Evolutionary conservation across 1,140 invertebrate genomes (phyloP).

Genomic region (Drosophila kepulauana): DNA sequence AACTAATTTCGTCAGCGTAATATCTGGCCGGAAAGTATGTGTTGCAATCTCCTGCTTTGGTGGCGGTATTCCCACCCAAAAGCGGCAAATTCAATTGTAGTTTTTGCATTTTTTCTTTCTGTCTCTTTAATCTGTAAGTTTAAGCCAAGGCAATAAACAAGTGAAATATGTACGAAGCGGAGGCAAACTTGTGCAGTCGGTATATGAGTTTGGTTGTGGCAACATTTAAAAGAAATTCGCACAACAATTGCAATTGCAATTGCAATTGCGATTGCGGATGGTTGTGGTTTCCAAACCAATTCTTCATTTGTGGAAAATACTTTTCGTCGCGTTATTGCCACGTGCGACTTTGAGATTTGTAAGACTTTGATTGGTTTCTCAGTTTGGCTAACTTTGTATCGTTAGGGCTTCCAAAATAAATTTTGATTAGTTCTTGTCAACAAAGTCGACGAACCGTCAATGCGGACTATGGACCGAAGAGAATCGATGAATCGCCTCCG

Average conservation of each 20-base stretch:
- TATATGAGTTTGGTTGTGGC: slow-evolving; percentile 34
- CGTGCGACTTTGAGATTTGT: not conserved
- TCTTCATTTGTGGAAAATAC: slow-evolving; percentile 33
- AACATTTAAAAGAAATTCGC: slow-evolving; percentile 76
- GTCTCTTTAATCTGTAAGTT: slow-evolving; percentile 38
- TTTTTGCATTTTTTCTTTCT: slow-evolving; percentile 26
- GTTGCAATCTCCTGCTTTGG: slow-evolving; percentile 5
- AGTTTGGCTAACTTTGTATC: not conserved
- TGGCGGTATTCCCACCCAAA: slow-evolving; percentile 26
- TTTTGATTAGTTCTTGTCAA: too few relatives aligned
- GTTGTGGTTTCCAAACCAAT: slow-evolving; percentile 30
- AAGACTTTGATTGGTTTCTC: too few relatives aligned
- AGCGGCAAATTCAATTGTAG: too few relatives aligned
- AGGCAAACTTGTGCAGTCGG: slow-evolving; percentile 20
- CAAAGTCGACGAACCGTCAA: slow-evolving; percentile 44
- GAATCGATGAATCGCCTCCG: slow-evolving; percentile 56
- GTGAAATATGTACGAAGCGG: slow-evolving; percentile 39
- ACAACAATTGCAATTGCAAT: slow-evolving; percentile 56
- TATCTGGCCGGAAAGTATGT: slow-evolving; percentile 3
- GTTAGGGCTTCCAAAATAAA: not conserved
- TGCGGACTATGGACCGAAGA: too few relatives aligned
- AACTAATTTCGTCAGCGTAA: slow-evolving; percentile 36
- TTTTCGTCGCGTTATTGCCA: slow-evolving; percentile 48
- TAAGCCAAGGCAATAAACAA: slow-evolving; percentile 54
- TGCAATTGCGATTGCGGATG: slow-evolving; percentile 56